Percentiles rank a stretch among this genome's conserved stretches.
These are phyloP conservation scores for Hippocampus kuda DNA, from an alignment of 2,797 vertebrate species.

Conservation along the genomic window DNA sequence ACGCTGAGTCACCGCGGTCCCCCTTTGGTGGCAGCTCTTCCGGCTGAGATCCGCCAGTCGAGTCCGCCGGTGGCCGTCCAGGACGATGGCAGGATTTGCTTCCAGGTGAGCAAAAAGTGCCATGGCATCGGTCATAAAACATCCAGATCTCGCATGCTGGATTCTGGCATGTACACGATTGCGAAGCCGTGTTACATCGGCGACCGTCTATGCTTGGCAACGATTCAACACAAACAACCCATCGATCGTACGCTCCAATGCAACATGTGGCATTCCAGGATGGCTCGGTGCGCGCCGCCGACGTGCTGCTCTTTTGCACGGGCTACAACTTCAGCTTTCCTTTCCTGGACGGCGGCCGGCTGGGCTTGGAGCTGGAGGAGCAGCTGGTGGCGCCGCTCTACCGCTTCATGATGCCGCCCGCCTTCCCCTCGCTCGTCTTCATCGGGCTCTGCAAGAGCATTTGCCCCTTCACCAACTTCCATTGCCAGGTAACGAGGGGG, in stretches of 20 bases:
- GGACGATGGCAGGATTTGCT: slow-evolving; percentile 45
- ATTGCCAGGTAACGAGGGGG: slow-evolving; percentile 61
- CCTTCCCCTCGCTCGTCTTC: slow-evolving; percentile 66
- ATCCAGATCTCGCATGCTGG: too few species aligned
- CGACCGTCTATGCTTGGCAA: too few species aligned
- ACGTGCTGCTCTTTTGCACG: slow-evolving; percentile 71
- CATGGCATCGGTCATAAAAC: too few species aligned
- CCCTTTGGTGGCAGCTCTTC: slow-evolving; percentile 45
- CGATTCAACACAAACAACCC: too few species aligned
- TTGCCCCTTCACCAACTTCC: slow-evolving; percentile 69
- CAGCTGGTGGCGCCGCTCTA: slow-evolving; percentile 61
- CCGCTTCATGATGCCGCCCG: slow-evolving; percentile 59
- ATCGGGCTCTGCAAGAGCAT: slow-evolving; percentile 68
- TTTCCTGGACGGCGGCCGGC: slow-evolving; percentile 47
- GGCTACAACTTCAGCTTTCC: slow-evolving; percentile 69
- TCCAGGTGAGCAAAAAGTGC: slow-evolving; percentile 38
- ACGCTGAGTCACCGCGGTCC: slow-evolving; percentile 60
- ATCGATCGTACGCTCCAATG: too few species aligned
- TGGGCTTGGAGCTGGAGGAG: slow-evolving; percentile 52
- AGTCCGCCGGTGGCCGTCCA: slow-evolving; percentile 37
- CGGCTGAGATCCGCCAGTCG: slow-evolving; percentile 47
- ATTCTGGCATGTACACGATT: too few species aligned
- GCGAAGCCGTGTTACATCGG: too few species aligned
- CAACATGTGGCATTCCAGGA: slow-evolving; percentile 42
- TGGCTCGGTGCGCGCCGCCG: slow-evolving; percentile 35